Conservation (phyloP, 2,888 invertebrate species). For the Sinohyriopsis cumingii region DNA sequence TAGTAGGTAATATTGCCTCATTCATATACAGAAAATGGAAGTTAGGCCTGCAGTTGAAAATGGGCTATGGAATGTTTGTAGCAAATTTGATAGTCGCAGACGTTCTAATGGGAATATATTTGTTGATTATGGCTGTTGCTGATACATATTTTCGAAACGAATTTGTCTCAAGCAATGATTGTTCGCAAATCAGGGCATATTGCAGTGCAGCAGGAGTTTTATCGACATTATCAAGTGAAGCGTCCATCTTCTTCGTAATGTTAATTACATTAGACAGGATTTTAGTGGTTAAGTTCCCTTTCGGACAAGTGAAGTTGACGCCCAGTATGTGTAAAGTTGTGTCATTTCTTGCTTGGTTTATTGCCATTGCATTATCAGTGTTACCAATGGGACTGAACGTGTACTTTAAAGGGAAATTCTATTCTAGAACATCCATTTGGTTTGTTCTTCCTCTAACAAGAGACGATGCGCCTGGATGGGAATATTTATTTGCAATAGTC, state of each 20-base stretch:
- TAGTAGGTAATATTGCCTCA: slow-evolving; percentile 30
- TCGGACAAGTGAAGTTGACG: slow-evolving; percentile 63
- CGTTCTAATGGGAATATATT: slow-evolving; percentile 14
- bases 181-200: slow-evolving; percentile 37
- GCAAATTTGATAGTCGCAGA: slow-evolving; percentile 27
- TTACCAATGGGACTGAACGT: slow-evolving; percentile 59
- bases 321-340: slow-evolving; percentile 38
- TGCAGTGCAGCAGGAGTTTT: slow-evolving; percentile 45
- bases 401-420: slow-evolving; percentile 64
- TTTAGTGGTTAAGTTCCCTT: no score
- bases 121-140: slow-evolving; percentile 34
- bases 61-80: slow-evolving; percentile 29
- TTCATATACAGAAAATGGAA: slow-evolving; percentile 17
- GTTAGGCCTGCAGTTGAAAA: slow-evolving; percentile 11
- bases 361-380: slow-evolving; percentile 49
- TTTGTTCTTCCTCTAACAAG: slow-evolving; percentile 66
- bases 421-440: slow-evolving; percentile 63
- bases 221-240: slow-evolving; percentile 74
- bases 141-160: no score
- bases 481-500: slow-evolving; percentile 65
- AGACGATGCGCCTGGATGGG: slow-evolving; percentile 65
- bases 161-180: slow-evolving; percentile 33
- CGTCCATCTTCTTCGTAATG: slow-evolving; percentile 77
- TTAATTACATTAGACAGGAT: no score
- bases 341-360: slow-evolving; percentile 50